Percentiles rank a stretch among this genome's conserved stretches.
Conservation (phyloP, 2,888 invertebrate genomes). For the Pyralis farinalis region DNA sequence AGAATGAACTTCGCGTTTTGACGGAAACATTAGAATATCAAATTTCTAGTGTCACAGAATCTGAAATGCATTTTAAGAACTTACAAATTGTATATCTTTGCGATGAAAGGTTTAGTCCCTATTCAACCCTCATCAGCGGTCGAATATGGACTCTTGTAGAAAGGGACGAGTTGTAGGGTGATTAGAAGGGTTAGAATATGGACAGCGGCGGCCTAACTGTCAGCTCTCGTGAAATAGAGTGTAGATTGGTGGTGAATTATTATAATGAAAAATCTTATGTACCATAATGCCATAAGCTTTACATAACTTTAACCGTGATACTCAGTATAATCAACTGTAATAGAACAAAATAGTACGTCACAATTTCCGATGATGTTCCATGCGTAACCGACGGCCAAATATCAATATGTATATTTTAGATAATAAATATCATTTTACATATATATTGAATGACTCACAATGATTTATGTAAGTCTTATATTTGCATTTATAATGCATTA, state of each 20-base stretch:
- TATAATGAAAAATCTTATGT: conserved; percentile 39
- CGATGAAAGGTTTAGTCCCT: no score
- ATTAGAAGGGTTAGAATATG: no score
- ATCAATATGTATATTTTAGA: conserved; percentile 6
- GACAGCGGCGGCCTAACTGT: no score
- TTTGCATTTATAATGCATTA: conserved; percentile 11
- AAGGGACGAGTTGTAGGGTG: no score
- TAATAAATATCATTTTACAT: conserved; percentile 8
- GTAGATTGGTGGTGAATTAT: conserved; percentile 48
- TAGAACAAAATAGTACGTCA: conserved; percentile 62
- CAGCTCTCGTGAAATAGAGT: not conserved
- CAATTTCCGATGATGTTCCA: conserved; percentile 48
- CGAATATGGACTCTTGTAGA: no score
- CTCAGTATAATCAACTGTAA: conserved; percentile 54
- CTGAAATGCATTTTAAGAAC: no score
- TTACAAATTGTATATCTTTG: no score
- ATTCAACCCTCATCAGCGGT: no score
- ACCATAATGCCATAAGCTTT: conserved; percentile 63
- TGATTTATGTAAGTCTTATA: not conserved
- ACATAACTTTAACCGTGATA: conserved; percentile 63
- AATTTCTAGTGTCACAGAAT: no score
- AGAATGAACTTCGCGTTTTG: no score
- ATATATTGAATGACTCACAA: conserved; percentile 9
- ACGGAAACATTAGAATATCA: no score
- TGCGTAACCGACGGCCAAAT: not conserved